Evolutionary conservation across 2,113 vertebrate genomes (phyloP).

Genomic region (Rhinolophus sinicus): DNA sequence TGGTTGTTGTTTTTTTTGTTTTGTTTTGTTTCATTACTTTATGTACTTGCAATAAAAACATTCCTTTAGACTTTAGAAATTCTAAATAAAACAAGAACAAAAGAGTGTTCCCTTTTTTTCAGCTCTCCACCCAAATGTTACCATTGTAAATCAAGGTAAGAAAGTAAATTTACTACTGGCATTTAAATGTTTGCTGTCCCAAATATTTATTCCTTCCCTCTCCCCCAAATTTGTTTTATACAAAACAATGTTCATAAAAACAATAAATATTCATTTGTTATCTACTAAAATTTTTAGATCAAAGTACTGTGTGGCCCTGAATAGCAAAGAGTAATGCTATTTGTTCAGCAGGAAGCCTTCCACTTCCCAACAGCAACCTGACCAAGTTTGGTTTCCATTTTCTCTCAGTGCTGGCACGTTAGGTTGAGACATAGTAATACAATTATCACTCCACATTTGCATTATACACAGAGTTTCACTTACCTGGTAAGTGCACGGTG

Average conservation of each 20-base stretch:
- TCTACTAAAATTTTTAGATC: conserved; percentile 75
- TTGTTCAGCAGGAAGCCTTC: conserved; percentile 54
- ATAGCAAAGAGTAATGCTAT: background rate
- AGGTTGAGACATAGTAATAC: background rate
- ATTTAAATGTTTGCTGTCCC: conserved; percentile 76
- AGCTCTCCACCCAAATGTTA: conserved; percentile 73
- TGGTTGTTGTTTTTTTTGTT: background rate
- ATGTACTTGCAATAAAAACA: conserved; percentile 77
- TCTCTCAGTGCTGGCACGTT: background rate
- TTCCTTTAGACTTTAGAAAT: conserved; percentile 75
- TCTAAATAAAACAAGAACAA: conserved; percentile 80
- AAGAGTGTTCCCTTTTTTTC: conserved; percentile 66
- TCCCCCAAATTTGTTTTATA: conserved; percentile 75
- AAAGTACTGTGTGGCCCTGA: conserved; percentile 63
- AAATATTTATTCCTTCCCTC: conserved; percentile 79
- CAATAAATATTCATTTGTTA: conserved; percentile 79
- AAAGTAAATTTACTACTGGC: conserved; percentile 66
- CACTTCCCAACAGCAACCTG: conserved; percentile 27
- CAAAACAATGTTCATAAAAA: conserved; percentile 79
- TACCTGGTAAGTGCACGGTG: fast-evolving
- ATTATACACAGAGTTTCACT: no score
- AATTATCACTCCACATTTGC: no score
- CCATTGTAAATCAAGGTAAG: conserved; percentile 76
- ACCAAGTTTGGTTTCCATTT: conserved; percentile 3
- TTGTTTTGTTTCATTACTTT: conserved; percentile 40